phyloP scores from a whole-genome alignment of 1,140 invertebrate genomes.

The Acromyrmex charruanus region DNA sequence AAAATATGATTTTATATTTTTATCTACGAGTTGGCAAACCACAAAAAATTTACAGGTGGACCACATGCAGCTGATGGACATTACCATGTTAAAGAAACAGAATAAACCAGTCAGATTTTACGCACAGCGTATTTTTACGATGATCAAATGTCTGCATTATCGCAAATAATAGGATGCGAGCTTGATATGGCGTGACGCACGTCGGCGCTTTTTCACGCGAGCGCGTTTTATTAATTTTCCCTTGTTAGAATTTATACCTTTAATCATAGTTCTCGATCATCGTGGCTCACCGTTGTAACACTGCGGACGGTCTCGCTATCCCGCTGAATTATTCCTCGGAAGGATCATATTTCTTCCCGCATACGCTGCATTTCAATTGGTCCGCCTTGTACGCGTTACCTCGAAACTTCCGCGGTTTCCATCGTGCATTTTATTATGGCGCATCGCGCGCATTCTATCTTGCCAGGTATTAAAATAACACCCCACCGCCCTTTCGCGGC shows the following conservation, averaged over 20 bases:
- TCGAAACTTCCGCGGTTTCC: slow-evolving; percentile 53
- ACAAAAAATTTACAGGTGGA: too few species aligned
- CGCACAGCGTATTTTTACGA: too few species aligned
- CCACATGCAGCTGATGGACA: background rate
- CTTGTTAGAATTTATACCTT: slow-evolving; percentile 55
- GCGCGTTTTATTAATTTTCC: slow-evolving; percentile 55
- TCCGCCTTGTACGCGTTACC: slow-evolving; percentile 48
- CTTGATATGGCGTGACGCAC: slow-evolving; percentile 19
- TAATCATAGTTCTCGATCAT: slow-evolving; percentile 62
- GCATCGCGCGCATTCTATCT: slow-evolving; percentile 54
- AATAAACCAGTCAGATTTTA: background rate
- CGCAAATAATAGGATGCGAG: background rate
- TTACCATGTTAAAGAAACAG: background rate
- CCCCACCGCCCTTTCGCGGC: background rate
- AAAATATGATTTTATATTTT: too few species aligned
- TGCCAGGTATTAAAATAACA: slow-evolving; percentile 59
- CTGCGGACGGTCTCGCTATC: slow-evolving; percentile 36
- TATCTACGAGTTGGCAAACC: too few species aligned
- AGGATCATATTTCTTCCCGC: slow-evolving; percentile 60
- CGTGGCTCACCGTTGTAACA: slow-evolving; percentile 16
- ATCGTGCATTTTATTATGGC: slow-evolving; percentile 67
- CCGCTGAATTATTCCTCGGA: slow-evolving; percentile 58
- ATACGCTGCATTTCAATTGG: slow-evolving; percentile 61
- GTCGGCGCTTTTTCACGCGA: background rate
- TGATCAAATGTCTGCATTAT: slow-evolving; percentile 34